These are phyloP conservation scores for Ataeniobius toweri DNA, from an alignment of 2,797 vertebrate species.

Conservation along the genomic window DNA sequence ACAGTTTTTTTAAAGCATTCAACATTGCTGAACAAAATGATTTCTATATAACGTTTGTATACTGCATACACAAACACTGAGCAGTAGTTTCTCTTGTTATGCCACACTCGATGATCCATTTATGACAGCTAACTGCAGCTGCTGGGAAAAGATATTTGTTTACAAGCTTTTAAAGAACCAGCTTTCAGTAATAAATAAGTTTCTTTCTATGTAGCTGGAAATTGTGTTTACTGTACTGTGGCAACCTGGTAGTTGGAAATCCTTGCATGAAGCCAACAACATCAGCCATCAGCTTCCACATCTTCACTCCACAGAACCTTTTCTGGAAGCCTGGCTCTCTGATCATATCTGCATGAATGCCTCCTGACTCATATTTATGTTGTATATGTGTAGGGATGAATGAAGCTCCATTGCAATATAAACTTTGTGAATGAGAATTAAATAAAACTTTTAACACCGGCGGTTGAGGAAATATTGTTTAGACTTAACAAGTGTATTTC, in stretches of 20 bases:
- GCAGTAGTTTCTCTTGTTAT: background rate
- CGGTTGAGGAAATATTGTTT: background rate
- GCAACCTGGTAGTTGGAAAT: constrained; percentile 6
- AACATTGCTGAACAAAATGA: constrained; percentile 7
- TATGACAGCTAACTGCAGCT: constrained; percentile 9
- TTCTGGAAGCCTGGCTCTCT: background rate
- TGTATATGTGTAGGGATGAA: background rate
- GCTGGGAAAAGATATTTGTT: constrained; percentile 12
- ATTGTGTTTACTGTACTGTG: constrained; percentile 7
- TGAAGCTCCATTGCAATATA: background rate
- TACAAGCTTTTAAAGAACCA: constrained; percentile 1
- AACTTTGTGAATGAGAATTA: background rate
- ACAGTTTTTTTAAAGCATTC: background rate
- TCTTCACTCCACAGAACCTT: background rate
- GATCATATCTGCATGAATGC: background rate
- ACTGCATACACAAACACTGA: background rate
- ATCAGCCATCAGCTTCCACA: constrained; percentile 5
- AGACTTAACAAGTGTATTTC: background rate
- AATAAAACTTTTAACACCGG: background rate
- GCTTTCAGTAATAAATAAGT: background rate
- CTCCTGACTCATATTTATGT: background rate
- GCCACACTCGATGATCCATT: constrained; percentile 9
- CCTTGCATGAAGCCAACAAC: background rate
- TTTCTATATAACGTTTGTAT: background rate
- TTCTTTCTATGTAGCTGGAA: background rate